phyloP scores from a whole-genome alignment of 2,888 invertebrate species.

The Elegia similella region DNA sequence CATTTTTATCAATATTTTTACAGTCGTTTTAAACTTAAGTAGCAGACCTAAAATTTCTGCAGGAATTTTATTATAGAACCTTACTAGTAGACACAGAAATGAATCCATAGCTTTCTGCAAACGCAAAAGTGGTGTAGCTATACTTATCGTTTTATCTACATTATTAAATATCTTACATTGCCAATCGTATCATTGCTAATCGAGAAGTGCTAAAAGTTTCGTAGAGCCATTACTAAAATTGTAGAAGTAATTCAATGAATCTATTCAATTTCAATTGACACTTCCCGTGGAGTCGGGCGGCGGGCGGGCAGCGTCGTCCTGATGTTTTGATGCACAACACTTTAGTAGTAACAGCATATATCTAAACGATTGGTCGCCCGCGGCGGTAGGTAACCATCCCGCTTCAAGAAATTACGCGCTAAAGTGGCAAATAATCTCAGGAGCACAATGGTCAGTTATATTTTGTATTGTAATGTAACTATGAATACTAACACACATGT shows the following conservation, averaged over 20 bases:
- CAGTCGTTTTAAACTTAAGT: too few species aligned
- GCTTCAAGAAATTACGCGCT: conserved; percentile 6
- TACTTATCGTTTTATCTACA: too few species aligned
- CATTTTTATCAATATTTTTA: too few species aligned
- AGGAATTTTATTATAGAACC: too few species aligned
- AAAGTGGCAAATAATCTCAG: neutral
- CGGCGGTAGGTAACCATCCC: conserved; percentile 14
- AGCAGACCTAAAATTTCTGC: too few species aligned
- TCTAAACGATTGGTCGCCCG: conserved; percentile 23
- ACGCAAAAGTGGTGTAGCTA: too few species aligned
- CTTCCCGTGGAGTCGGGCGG: conserved; percentile 16
- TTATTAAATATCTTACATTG: too few species aligned
- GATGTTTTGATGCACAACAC: conserved; percentile 23
- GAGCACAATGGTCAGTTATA: conserved; percentile 13
- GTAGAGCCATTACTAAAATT: neutral
- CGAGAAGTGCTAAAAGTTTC: neutral
- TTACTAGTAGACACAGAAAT: too few species aligned
- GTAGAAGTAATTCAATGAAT: conserved; percentile 17
- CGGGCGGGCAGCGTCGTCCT: neutral
- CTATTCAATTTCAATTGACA: conserved; percentile 24
- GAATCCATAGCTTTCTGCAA: too few species aligned
- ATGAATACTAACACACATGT: neutral
- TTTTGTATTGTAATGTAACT: neutral
- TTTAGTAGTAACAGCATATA: conserved; percentile 27
- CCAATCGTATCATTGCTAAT: neutral